phyloP scores from a whole-genome alignment of 2,797 vertebrate species.

The Lycodopsis pacificus region DNA sequence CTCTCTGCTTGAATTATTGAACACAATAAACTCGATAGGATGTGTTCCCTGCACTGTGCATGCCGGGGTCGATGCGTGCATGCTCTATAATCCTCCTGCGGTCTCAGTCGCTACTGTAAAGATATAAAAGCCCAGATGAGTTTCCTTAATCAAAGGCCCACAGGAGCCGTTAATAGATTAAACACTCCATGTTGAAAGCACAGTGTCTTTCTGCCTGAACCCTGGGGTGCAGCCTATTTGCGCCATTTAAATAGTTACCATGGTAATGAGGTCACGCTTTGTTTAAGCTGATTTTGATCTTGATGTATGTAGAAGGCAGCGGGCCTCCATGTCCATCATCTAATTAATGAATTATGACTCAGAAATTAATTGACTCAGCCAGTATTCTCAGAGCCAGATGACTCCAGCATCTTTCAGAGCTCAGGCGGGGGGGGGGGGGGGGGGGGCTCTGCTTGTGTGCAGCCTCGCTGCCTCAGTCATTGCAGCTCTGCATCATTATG shows the following conservation, averaged over 20 bases:
- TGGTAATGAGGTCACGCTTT: slow-evolving; percentile 78
- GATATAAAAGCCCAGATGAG: slow-evolving; percentile 64
- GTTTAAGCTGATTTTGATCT: slow-evolving; percentile 78
- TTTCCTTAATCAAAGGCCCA: slow-evolving; percentile 68
- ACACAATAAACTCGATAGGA: slow-evolving; percentile 30
- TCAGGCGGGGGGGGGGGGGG: slow-evolving; percentile 1
- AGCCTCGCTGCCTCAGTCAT: slow-evolving; percentile 39
- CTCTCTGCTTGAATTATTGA: slow-evolving; percentile 54
- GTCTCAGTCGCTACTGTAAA: slow-evolving; percentile 36
- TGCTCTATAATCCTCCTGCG: slow-evolving; percentile 39
- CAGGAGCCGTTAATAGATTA: slow-evolving; percentile 77
- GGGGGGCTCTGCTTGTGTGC: slow-evolving; percentile 7
- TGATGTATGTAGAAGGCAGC: slow-evolving; percentile 75
- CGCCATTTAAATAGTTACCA: slow-evolving; percentile 75
- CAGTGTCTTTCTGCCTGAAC: slow-evolving; percentile 54
- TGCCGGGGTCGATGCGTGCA: slow-evolving; percentile 34
- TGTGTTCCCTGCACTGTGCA: slow-evolving; percentile 24
- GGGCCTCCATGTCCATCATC: slow-evolving; percentile 76
- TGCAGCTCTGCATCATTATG: slow-evolving; percentile 51
- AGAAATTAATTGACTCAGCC: slow-evolving; percentile 72
- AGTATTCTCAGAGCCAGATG: slow-evolving; percentile 65
- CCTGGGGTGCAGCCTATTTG: slow-evolving; percentile 71
- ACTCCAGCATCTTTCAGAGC: slow-evolving; percentile 50
- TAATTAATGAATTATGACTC: slow-evolving; percentile 82
- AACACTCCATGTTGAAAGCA: slow-evolving; percentile 66